A percentile compares a stretch with the other conserved stretches of the same genome.
These are phyloP conservation scores for Maniola jurtina DNA, from an alignment of 1,140 invertebrate genomes.

Conservation along the genomic window DNA sequence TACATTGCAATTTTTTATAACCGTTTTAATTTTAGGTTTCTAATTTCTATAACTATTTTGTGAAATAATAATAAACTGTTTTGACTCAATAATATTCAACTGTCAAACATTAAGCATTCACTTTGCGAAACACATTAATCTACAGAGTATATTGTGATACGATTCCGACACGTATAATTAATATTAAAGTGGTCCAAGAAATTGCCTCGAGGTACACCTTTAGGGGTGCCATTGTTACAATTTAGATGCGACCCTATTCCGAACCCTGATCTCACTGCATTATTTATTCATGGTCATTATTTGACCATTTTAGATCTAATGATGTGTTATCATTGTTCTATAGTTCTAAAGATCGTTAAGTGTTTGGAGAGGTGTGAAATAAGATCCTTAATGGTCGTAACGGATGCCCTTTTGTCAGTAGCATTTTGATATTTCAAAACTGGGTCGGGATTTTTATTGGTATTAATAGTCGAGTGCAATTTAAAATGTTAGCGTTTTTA, in stretches of 20 bases:
- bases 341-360: conserved; percentile 53
- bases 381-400: conserved; percentile 61
- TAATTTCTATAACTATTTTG: no score
- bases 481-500: conserved; percentile 20
- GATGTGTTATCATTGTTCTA: conserved; percentile 72
- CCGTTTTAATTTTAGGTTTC: no score
- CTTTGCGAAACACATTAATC: conserved; percentile 50
- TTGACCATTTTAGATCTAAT: conserved; percentile 75
- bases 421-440: conserved; percentile 40
- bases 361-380: conserved; percentile 69
- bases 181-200: conserved; percentile 55
- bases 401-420: conserved; percentile 49
- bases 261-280: conserved; percentile 66
- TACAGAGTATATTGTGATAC: conserved; percentile 64
- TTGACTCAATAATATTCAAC: background rate
- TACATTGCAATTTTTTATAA: no score
- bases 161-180: conserved; percentile 71
- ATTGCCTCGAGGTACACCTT: conserved; percentile 55
- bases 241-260: conserved; percentile 56
- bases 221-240: conserved; percentile 62
- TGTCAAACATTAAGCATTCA: conserved; percentile 34
- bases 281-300: conserved; percentile 78
- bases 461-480: conserved; percentile 6
- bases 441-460: conserved; percentile 26
- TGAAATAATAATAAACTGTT: no score